These are phyloP conservation scores for Polypterus bichir DNA, from an alignment of 2,113 vertebrate species.

Conservation along the genomic window DNA sequence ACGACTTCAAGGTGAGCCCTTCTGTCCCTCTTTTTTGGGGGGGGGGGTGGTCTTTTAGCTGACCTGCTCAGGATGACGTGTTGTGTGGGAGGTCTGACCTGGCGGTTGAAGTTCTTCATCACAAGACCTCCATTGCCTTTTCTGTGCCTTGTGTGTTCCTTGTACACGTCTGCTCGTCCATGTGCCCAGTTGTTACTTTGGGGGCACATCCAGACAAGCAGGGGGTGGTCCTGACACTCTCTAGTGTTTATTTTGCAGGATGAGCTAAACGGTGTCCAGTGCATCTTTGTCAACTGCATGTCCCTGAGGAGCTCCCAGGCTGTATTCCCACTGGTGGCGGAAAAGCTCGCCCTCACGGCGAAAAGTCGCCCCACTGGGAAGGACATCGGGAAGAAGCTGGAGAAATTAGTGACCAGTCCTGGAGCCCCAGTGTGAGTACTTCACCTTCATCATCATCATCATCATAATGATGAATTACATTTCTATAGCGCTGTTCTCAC, in stretches of 20 bases:
- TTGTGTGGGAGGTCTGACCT: too few relatives aligned
- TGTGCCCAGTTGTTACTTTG: too few relatives aligned
- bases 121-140: background rate
- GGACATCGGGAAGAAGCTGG: slow-evolving; percentile 42
- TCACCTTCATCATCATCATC: too few relatives aligned
- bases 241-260: slow-evolving; percentile 36
- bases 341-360: slow-evolving; percentile 45
- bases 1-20: slow-evolving; percentile 60
- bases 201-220: too few relatives aligned
- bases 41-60: too few relatives aligned
- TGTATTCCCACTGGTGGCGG: slow-evolving; percentile 67
- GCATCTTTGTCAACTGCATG: slow-evolving; percentile 83
- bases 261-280: slow-evolving; percentile 42
- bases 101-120: background rate
- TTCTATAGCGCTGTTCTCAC: too few relatives aligned
- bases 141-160: background rate
- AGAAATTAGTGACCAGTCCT: slow-evolving; percentile 51
- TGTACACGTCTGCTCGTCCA: too few relatives aligned
- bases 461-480: too few relatives aligned
- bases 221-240: too few relatives aligned
- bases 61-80: too few relatives aligned
- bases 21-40: background rate
- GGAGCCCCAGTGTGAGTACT: slow-evolving; percentile 73
- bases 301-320: slow-evolving; percentile 63
- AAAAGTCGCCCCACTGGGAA: slow-evolving; percentile 26